Evolutionary conservation across 2,888 invertebrate species (phyloP).

Genomic region (Drosophila affinis): DNA sequence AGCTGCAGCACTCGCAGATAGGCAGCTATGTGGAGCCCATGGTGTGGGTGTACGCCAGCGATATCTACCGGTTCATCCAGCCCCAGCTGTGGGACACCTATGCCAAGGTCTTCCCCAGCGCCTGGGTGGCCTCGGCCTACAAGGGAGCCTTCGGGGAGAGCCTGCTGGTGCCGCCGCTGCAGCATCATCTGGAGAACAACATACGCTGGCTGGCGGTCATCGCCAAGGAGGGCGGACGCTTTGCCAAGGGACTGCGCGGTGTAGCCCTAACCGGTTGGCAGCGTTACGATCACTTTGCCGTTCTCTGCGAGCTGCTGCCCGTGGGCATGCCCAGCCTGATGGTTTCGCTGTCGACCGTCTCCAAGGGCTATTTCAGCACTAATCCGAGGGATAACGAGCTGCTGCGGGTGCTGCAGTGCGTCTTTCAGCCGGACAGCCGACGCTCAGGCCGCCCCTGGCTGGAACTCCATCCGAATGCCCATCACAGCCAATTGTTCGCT

Average conservation of each 20-base stretch:
- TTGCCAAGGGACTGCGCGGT: conserved; percentile 82
- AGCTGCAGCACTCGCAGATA: conserved; percentile 86
- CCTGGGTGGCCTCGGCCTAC: conserved; percentile 90
- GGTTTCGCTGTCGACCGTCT: conserved; percentile 86
- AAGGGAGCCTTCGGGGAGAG: conserved; percentile 91
- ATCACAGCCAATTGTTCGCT: conserved; percentile 86
- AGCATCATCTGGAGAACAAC: conserved; percentile 89
- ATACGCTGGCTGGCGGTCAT: conserved; percentile 89
- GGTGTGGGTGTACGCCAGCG: conserved; percentile 92
- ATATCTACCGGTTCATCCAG: conserved; percentile 86
- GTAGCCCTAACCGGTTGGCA: conserved; percentile 83
- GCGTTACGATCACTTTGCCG: conserved; percentile 89
- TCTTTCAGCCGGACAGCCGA: conserved; percentile 83
- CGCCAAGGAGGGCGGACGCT: conserved; percentile 85
- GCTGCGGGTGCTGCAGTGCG: conserved; percentile 85
- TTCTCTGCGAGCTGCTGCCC: conserved; percentile 88
- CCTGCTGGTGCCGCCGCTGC: conserved; percentile 87
- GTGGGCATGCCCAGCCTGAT: conserved; percentile 88
- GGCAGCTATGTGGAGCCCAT: conserved; percentile 89
- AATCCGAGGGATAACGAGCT: conserved; percentile 84
- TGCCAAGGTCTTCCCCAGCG: conserved; percentile 87
- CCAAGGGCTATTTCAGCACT: conserved; percentile 86
- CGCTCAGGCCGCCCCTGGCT: conserved; percentile 85
- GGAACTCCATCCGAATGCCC: conserved; percentile 86
- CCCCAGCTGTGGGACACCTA: conserved; percentile 88